These are phyloP conservation scores for Lepidocolaptes lacrymiger DNA, from an alignment of 2,797 vertebrate genomes.

Conservation along the genomic window DNA sequence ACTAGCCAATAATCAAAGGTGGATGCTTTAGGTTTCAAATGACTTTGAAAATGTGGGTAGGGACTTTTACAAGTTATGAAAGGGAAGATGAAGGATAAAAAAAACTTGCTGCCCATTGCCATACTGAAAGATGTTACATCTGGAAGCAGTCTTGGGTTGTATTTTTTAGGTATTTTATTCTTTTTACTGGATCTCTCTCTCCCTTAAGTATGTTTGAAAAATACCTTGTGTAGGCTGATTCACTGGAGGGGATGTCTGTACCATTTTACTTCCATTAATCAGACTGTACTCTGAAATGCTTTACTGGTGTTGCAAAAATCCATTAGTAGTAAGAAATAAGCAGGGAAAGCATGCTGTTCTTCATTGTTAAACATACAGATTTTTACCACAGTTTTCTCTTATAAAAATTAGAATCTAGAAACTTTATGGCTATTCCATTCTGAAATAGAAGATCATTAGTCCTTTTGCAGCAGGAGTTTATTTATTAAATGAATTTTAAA, in stretches of 20 bases:
- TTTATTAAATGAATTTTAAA: neutral
- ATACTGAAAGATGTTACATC: neutral
- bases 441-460: neutral
- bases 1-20: neutral
- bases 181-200: neutral
- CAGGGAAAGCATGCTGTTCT: fast-evolving
- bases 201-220: neutral
- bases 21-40: neutral
- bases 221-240: neutral
- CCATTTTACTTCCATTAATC: neutral
- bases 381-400: neutral
- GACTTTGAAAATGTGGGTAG: neutral
- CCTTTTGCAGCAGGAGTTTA: neutral
- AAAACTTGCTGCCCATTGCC: fast-evolving
- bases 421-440: neutral
- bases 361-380: neutral
- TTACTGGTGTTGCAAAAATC: neutral
- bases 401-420: neutral
- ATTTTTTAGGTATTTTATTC: neutral
- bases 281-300: neutral
- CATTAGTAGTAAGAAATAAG: neutral
- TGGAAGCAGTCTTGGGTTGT: neutral
- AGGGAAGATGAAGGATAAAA: neutral
- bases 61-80: neutral
- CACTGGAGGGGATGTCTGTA: neutral